Percentiles rank a stretch among this genome's conserved stretches.
Conservation (phyloP, 2,888 invertebrate species). For the Pseudanteris insignis region DNA sequence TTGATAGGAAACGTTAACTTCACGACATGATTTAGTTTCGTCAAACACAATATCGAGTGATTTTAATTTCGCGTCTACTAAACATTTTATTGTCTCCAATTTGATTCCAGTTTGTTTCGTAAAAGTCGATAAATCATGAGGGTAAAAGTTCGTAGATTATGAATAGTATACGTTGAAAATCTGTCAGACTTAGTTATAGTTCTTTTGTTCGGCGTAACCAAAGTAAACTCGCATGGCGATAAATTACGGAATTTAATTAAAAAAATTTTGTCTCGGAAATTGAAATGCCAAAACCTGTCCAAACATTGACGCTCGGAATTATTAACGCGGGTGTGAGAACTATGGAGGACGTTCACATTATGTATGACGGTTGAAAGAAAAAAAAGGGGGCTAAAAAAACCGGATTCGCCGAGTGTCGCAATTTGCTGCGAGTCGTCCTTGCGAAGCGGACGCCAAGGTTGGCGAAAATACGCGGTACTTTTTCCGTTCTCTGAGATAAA, state of each 20-base stretch:
- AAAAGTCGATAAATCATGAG: constrained; percentile 1
- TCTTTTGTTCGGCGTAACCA: constrained; percentile 6
- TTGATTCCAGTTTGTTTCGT: constrained; percentile 1
- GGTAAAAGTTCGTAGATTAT: background rate
- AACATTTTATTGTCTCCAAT: no score
- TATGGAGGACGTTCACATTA: no score
- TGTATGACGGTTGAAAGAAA: no score
- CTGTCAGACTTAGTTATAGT: constrained; percentile 7
- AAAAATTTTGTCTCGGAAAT: constrained; percentile 3
- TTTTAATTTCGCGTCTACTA: no score
- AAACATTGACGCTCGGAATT: constrained; percentile 16
- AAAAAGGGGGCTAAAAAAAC: no score
- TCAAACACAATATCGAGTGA: no score
- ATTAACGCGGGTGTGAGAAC: constrained; percentile 16
- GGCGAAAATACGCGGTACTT: constrained; percentile 1
- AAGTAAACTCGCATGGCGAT: constrained; percentile 2
- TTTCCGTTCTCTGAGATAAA: constrained; percentile 13
- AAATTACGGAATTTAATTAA: constrained; percentile 29
- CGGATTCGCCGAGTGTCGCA: constrained; percentile 5
- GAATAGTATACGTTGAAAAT: constrained; percentile 5
- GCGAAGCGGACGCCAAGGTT: constrained; percentile 6
- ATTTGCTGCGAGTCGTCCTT: background rate
- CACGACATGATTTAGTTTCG: no score
- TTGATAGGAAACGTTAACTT: no score
- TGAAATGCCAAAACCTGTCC: constrained; percentile 25